phyloP scores from a whole-genome alignment of 2,888 invertebrate genomes.

The Conistra vaccinii region DNA sequence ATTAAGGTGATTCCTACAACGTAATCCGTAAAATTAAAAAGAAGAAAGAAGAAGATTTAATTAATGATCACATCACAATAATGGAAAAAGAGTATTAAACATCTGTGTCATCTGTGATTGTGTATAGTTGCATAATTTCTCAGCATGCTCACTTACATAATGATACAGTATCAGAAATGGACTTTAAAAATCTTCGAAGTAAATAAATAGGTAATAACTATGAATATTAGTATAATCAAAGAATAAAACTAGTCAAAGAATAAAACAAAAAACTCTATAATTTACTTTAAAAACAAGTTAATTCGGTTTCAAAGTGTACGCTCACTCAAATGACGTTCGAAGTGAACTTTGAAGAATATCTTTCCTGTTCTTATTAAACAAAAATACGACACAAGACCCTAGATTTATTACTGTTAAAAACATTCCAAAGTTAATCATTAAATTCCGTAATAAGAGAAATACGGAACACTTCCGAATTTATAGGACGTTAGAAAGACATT shows the following conservation, averaged over 20 bases:
- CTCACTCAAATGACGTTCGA: neutral
- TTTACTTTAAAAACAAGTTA: neutral
- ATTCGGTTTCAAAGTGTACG: neutral
- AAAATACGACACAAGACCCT: neutral
- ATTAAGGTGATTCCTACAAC: no score
- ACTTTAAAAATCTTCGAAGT: neutral
- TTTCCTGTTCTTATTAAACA: conserved; percentile 12
- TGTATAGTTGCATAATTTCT: neutral
- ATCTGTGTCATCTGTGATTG: neutral
- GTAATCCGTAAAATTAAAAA: no score
- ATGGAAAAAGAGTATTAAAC: neutral
- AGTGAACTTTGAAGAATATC: neutral
- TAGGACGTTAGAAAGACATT: conserved; percentile 43
- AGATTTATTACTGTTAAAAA: conserved; percentile 41
- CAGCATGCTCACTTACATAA: neutral
- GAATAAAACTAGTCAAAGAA: no score
- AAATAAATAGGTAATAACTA: no score
- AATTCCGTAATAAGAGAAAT: conserved; percentile 32
- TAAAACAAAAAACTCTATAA: no score
- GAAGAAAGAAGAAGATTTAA: no score
- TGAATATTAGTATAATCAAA: no score
- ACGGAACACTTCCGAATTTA: conserved; percentile 32
- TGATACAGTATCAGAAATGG: neutral
- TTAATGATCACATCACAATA: no score
- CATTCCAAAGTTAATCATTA: conserved; percentile 47